Base-by-base conservation (phyloP, 2,113 vertebrate species). In the Elgaria multicarinata region DNA sequence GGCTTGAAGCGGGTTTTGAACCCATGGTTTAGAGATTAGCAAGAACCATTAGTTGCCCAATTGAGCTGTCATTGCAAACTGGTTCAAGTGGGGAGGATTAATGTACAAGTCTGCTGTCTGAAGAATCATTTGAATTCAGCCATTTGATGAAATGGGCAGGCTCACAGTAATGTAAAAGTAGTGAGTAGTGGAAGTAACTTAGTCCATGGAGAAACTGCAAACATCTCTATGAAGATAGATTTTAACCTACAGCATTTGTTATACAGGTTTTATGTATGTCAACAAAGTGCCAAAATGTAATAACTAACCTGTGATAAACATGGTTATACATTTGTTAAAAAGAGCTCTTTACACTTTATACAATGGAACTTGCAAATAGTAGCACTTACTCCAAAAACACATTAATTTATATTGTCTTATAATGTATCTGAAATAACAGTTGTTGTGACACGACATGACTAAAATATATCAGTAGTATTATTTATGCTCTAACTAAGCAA, bases 301-400 rank as follows among this genome's bases (percentile, higher is more conserved):
- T 94, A 93, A 93, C 93, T 96, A 97, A 97, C 95, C 94, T 94
- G 90, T 93, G 93, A 95, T 96, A 96, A 93, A 64, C 53, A 9
- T 75, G 89, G 93, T 92, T 89, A 87, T 44, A 89, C 80, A 42
- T 95, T 96, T 94, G 92, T 90, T 87, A 85, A 89, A 94, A 92
- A 92, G 91, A 83, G 92, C 87, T 86, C 91, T 95, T 96, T 94
- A 78, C 94, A 94, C 94, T 92, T 95, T 88, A 42, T 77, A 89
- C 85, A 86, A 84, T 92, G 93, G 94, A 75, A 93, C 91, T 83
- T 91, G 91, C 85, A 80, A 95, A 94, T 94, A 95, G 91, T 95
- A 92, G 94, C 94, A 94, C 92, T 92, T 85, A 6, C 86, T 95
- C 93, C 89, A 89, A 91, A 90, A 95, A 94, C 93, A 87, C 92